Evolutionary conservation across 2,113 vertebrate species (phyloP).

Genomic region (Nycticorax nycticorax): DNA sequence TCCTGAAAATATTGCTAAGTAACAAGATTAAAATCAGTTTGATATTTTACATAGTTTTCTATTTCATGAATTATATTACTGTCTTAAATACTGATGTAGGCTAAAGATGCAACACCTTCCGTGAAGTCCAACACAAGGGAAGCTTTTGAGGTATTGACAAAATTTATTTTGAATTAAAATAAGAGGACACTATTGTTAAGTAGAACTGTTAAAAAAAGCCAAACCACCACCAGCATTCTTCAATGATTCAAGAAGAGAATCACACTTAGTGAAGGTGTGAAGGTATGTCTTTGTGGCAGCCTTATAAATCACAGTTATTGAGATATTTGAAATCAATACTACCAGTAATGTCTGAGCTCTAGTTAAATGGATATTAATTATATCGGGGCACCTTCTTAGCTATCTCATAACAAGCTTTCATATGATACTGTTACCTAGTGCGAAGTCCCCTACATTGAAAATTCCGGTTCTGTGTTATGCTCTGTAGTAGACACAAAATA

Average conservation of each 20-base stretch:
- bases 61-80: background rate
- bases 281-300: background rate
- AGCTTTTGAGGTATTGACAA: background rate
- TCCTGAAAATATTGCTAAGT: background rate
- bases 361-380: background rate
- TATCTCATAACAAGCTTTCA: background rate
- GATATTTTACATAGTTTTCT: background rate
- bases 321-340: background rate
- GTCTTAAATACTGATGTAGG: background rate
- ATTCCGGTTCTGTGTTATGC: background rate
- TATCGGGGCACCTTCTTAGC: background rate
- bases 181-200: background rate
- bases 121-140: background rate
- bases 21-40: background rate
- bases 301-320: background rate
- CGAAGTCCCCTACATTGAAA: background rate
- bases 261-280: background rate
- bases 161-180: background rate
- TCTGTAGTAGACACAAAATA: background rate
- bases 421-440: background rate
- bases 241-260: background rate
- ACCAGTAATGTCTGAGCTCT: background rate
- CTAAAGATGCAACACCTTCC: background rate
- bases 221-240: background rate
- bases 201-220: background rate